Evolutionary conservation across 2,113 vertebrate species (phyloP), one percentile per base, ranked within the genome.

Genomic region (Ammodytes dubius): DNA sequence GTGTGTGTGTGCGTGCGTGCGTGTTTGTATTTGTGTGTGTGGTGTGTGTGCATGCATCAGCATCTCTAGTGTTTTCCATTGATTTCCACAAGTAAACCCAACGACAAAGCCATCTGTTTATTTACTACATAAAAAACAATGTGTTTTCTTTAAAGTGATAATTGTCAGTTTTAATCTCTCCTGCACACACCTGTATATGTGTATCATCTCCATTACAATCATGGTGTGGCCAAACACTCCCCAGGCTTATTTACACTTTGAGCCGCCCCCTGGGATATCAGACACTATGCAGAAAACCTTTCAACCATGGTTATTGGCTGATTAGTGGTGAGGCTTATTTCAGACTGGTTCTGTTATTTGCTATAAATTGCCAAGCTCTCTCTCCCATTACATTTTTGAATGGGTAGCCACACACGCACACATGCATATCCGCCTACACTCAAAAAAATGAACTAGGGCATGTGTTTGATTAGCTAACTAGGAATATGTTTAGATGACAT

Each of bases 321-420:
- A 77, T 77, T 82, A 59, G 59, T 14, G 59, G 37, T 39, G 66
- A 70, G 52, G 59, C 58, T 57, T 54, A 75, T 63, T 64, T 15
- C 35, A 49, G 58, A 17, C 59, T 68, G 15, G 61, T 69, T 64
- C 71, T 59, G 59, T 59, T 53, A 74, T 74, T 81, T 74, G 14
- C 43, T 66, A 73, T 58, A 52, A 73, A 74, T 56, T 60, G 53
- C 58, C 58, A 70, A 56, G 58, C 43, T n/a, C 4, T 35, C 50
- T 70, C 4, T 35, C 50, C 64, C 72, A 58, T 70, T 49, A 50
- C n/a, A 42, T 50, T 2, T 69, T 8, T 75, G 42, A 70, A 57
- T 43, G 42, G 50, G 12, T 17, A 6, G 6, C 11, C 11, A 63
- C 54, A 35, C 10, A 4, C 45, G 10, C 5, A 56, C 17, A 39